A percentile compares a stretch with the other conserved stretches of the same genome.
phyloP scores from a whole-genome alignment of 1,140 invertebrate genomes.

The Bombyx mandarina region DNA sequence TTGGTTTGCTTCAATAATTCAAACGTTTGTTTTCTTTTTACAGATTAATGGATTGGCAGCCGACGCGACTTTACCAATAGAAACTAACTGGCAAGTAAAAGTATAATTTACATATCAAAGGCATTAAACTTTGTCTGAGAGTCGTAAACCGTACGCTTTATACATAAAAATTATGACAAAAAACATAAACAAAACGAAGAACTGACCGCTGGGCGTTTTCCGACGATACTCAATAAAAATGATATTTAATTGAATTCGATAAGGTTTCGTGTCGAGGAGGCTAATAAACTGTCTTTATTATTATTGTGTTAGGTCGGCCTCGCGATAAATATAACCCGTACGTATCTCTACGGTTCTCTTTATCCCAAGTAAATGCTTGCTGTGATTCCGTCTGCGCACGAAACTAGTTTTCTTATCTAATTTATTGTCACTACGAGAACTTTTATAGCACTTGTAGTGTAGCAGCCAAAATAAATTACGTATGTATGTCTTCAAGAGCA shows the following conservation, averaged over 20 bases:
- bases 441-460: no score
- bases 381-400: constrained; percentile 15
- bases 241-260: constrained; percentile 69
- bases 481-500: no score
- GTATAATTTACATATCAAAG: constrained; percentile 1
- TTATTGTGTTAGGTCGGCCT: constrained; percentile 52
- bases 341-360: constrained; percentile 26
- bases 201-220: constrained; percentile 50
- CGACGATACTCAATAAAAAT: constrained; percentile 63
- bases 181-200: constrained; percentile 28
- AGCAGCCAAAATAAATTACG: no score
- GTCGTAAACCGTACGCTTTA: constrained; percentile 14
- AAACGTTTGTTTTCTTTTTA: constrained; percentile 18
- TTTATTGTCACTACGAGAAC: constrained; percentile 7
- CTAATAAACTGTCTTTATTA: constrained; percentile 67
- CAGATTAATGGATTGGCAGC: constrained; percentile 30
- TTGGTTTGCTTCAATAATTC: neutral
- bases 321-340: constrained; percentile 43
- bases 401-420: constrained; percentile 13
- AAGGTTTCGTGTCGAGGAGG: constrained; percentile 46
- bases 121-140: constrained; percentile 14
- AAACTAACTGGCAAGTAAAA: constrained; percentile 25
- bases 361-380: constrained; percentile 24
- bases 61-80: constrained; percentile 13
- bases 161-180: constrained; percentile 22